Evolutionary conservation across 2,888 invertebrate species (phyloP), one percentile per base, ranked within the genome.

Genomic region (Sinodicranocentrus sp.): DNA sequence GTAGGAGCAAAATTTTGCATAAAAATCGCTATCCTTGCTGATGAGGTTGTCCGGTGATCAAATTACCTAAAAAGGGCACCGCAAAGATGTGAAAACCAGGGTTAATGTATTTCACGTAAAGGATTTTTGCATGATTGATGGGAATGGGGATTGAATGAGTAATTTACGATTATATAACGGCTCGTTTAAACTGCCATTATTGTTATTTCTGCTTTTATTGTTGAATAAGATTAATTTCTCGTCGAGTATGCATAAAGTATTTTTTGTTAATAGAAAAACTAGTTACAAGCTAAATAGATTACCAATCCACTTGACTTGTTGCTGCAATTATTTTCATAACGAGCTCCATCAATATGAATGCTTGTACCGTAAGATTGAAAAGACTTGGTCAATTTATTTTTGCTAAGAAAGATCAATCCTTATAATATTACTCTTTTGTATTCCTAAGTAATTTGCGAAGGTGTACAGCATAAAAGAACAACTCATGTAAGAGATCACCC

Each of bases 41-140:
- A 21, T 59, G 61, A 78, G 78, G 78, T 70, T 70, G 68, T 68
- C 70, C 68, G 78, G 61, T 78, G 70, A 48, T 70, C 68, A 68
- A 26, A 68, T 78, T 61, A 70, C 59, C 43, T 43, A 17, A 68
- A 68, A 76, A 77, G 26, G 65, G 76, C 43, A 59, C 67, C 65
- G 59, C 68, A 54, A 75, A 65, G 26, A 26, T 23, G 59, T 1
- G 26, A 19, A 57, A 44, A 65, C 52, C 75, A 76, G 77, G 68
- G 78, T 61, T 77, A 68, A 77, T 59, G 57, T 43, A 54, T 67
- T 77, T 68, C 43, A 33, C 68, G 68, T 44, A 25, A 25, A 19
- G 28, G 39, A 52, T 54, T 54, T 13, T 33, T 39, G 61, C 1
- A 28, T 33, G 52, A 23, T 76, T 52, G 25, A 65, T 63, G 25